Evolutionary conservation across 1,140 invertebrate genomes (phyloP), one percentile per base, ranked within the genome.

Genomic region (Drosophila kanapiae): DNA sequence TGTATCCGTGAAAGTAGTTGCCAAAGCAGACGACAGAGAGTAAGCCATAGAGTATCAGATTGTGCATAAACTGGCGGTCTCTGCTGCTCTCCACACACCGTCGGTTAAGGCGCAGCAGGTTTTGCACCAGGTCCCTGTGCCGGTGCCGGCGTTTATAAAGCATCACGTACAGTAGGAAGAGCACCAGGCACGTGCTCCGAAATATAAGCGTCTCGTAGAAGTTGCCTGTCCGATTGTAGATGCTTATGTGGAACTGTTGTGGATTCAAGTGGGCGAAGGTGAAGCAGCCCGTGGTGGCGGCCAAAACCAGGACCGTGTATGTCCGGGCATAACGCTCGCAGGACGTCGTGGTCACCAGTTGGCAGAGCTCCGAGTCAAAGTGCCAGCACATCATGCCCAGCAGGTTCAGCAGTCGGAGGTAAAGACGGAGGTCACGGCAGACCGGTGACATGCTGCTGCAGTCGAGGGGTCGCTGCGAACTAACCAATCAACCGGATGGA

Each of bases 141-240:
- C 85, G 48, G n/a, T 48, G 63, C 0, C 85, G 75, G 9, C 78
- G 45, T 0, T 68, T 6, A 49, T 90, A 90, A 5, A 90, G 53
- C 6, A 72, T 68, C 2, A 67, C 16, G 13, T 90, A 51, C 0
- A 90, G 35, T 8, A 90, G 5, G 8, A 49, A 49, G 3, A 90
- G 38, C 7, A 78, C 75, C 6, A 80, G 1, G 13, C 81, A 90
- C 0, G 56, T 79, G 51, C 54, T 27, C 0, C 78, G 61, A 45
- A 90, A 37, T 37, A 76, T 82, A 11, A 80, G 4, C 2, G 57
- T 58, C 14, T 85, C 86, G 16, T 85, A 85, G 27, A 74, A 57
- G 53, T 90, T 90, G 14, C 85, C 85, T 2, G 85, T 90, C 14
- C 69, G 40, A 23, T 79, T 90, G n/a, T 90, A 80, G 6, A 74